These are phyloP conservation scores for Trichomalopsis sarcophagae DNA, from an alignment of 1,140 invertebrate species.

Conservation along the genomic window DNA sequence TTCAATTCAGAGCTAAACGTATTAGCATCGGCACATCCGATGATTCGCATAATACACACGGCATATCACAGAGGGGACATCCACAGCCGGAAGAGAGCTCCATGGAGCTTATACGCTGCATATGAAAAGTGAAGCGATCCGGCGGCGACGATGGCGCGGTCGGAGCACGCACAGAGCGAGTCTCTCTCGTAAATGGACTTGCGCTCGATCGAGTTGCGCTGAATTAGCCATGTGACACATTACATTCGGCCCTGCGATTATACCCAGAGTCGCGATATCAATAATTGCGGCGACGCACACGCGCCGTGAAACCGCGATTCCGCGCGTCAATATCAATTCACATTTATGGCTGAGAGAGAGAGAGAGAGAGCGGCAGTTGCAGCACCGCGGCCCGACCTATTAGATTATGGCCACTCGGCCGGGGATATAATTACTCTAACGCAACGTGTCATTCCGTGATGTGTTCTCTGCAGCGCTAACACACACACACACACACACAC, in stretches of 20 bases:
- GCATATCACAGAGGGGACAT: not conserved
- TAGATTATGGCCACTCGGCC: conserved; percentile 9
- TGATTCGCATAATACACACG: not conserved
- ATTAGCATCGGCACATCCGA: too few relatives aligned
- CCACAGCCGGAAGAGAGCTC: not conserved
- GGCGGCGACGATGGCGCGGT: too few relatives aligned
- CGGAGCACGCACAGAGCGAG: not conserved
- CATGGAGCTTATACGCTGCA: not conserved
- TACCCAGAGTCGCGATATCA: conserved; percentile 25
- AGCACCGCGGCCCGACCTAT: not conserved
- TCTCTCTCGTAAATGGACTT: not conserved
- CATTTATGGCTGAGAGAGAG: not conserved
- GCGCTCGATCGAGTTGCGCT: conserved; percentile 2
- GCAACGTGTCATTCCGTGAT: not conserved
- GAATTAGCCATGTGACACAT: conserved; percentile 47
- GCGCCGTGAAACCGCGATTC: conserved; percentile 1
- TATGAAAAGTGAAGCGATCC: not conserved
- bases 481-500: too few relatives aligned
- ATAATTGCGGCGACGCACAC: conserved; percentile 23
- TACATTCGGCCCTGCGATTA: conserved; percentile 24
- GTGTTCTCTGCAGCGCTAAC: not conserved
- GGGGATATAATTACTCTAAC: conserved; percentile 11
- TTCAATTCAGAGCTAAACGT: too few relatives aligned
- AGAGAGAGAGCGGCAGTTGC: not conserved
- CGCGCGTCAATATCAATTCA: conserved; percentile 36